Evolutionary conservation across 2,888 invertebrate genomes (phyloP).

Genomic region (Trissolcus brochymenae): DNA sequence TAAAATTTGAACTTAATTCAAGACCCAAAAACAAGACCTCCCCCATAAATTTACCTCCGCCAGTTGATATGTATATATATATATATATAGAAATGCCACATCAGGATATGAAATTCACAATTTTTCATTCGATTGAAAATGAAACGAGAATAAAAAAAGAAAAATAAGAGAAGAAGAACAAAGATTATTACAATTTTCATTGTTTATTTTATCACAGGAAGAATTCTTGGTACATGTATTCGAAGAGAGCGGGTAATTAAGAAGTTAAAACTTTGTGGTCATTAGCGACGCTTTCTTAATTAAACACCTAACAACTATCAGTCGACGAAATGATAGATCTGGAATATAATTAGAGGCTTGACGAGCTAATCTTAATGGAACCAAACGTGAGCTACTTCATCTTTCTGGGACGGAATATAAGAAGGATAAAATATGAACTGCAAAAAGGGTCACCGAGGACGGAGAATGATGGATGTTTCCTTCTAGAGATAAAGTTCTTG

Average conservation of each 20-base stretch:
- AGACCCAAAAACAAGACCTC: conserved; percentile 9
- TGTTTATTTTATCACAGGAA: neutral
- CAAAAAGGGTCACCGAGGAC: conserved; percentile 18
- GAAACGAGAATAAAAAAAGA: no score
- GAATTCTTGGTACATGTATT: neutral
- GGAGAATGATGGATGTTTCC: neutral
- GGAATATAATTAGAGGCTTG: conserved; percentile 37
- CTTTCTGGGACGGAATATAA: conserved; percentile 3
- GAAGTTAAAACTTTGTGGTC: neutral
- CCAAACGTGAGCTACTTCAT: conserved; percentile 20
- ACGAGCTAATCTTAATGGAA: conserved; percentile 34
- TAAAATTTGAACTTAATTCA: conserved; percentile 12
- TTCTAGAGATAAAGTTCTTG: conserved; percentile 1
- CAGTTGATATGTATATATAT: no score
- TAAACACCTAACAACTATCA: conserved; percentile 45
- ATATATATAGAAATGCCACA: no score
- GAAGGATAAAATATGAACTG: conserved; percentile 38
- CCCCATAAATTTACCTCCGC: neutral
- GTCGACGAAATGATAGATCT: conserved; percentile 25
- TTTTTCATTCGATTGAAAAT: no score
- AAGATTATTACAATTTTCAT: neutral
- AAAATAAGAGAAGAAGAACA: no score
- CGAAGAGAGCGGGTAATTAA: neutral
- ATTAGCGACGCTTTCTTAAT: conserved; percentile 32
- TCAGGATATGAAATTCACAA: no score